Base-by-base conservation (phyloP, 2,113 vertebrate species). In the Polypterus bichir region DNA sequence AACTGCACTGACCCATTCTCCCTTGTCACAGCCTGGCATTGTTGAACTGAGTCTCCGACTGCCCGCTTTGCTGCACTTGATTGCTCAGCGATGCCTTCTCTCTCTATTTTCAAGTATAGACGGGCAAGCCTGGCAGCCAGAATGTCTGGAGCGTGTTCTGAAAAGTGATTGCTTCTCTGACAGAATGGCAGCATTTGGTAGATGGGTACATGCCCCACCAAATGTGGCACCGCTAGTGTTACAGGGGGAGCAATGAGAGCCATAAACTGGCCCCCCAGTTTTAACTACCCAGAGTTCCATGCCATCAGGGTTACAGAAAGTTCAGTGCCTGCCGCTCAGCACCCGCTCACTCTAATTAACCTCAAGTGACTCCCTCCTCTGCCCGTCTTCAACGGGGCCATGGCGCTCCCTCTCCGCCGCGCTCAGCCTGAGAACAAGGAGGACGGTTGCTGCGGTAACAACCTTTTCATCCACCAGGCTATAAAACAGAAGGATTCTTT, bases 401-500 rank as follows among this genome's bases (percentile, higher is more conserved):
- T 65, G 65, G 65, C 61, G 65, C 59, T 64, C 66, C 61, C 65
- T 58, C 68, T 66, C 59, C 2, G 8, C 67, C 69, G 64, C 54
- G 47, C 49, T 65, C 62, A 60, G 65, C 76, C 75, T 73, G 71
- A 80, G 77, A 82, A 82, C 52, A 77, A 63, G 75, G 68, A 76
- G 74, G 75, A 71, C 75, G 66, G 64, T 76, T 81, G 70, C 10
- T 80, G 77, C 65, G 5, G 76, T 80, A 52, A 72, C 68, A 83
- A 4, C 62, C 66, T 70, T 82, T 82, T 83, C 77, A 79, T 66
- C 62, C 68, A 68, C 71, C 67, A 70, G 73, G 76, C 86, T 86
- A 91, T 71, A 91, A 79, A 83, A 90, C 66, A 81, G 75, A 82
- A 75, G 79, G 73, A 78, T 83, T 77, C 48, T 45, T 45, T 44